Evolutionary conservation across 2,797 vertebrate species (phyloP), one percentile per base, ranked within the genome.

Genomic region (Hoplostethus atlanticus): DNA sequence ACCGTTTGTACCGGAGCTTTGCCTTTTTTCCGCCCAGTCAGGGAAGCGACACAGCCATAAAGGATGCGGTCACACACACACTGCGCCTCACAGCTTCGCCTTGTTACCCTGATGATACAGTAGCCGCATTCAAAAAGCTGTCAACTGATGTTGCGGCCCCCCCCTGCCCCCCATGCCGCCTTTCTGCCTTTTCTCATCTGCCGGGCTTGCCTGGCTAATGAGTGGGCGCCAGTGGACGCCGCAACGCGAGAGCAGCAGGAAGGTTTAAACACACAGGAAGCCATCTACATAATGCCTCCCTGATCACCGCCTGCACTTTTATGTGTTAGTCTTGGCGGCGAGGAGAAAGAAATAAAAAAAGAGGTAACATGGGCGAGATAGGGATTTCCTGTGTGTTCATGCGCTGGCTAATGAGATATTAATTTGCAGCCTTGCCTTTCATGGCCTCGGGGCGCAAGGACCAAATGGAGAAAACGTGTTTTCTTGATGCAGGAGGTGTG

Each of bases 261-360:
- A 84, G 38, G 74, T 89, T 86, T 87, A 83, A 86, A 87, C 77
- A 74, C 81, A 84, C 47, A 36, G 64, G 80, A 83, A 83, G 71
- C 66, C 81, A 84, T 92, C 87, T 88, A 73, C 82, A 88, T 91
- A 90, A 88, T 83, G 78, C 76, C 53, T 84, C 72, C 28, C 70
- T 88, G 76, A 87, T 88, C 83, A 80, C 48, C 63, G 72, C 73
- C 64, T 60, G 25, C 67, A 61, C 76, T 83, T 90, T 82, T 73
- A 80, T 85, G 56, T 81, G 64, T 53, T 67, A 52, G 68, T 66
- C 71, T 71, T 71, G 52, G 67, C 80, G 48, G 63, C 63, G 64
- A 76, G 65, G 51, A 64, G 44, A 69, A 79, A 64, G 65, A 73
- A 52, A 40, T 12, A 50, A 58, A 71, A 28, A 30, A 21, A 21